Evolutionary conservation across 2,888 invertebrate species (phyloP).

Genomic region (Acronicta alni): DNA sequence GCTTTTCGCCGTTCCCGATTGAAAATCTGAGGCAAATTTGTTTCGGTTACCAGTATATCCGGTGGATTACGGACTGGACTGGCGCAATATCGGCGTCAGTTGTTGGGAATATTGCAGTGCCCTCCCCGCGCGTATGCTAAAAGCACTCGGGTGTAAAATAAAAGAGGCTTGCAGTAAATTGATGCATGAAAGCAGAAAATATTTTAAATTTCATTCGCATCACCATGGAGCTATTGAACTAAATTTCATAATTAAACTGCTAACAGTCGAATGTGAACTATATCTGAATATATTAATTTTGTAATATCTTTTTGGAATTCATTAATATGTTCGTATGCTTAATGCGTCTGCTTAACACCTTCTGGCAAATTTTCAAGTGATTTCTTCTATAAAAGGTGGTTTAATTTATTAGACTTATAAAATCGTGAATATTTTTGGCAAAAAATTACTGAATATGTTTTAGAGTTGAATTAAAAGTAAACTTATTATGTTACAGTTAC

Average conservation of each 20-base stretch:
- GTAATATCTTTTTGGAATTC: too few relatives aligned
- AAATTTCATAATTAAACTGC: slow-evolving; percentile 24
- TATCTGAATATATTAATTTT: too few relatives aligned
- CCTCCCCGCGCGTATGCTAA: slow-evolving; percentile 58
- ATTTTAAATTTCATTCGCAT: slow-evolving; percentile 57
- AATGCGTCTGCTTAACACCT: too few relatives aligned
- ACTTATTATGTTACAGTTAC: too few relatives aligned
- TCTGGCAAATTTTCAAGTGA: too few relatives aligned
- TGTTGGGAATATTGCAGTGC: slow-evolving; percentile 54
- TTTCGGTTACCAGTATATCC: slow-evolving; percentile 62
- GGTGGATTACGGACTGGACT: slow-evolving; percentile 65
- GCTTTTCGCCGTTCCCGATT: slow-evolving; percentile 50
- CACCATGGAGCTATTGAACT: slow-evolving; percentile 44
- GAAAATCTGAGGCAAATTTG: slow-evolving; percentile 59
- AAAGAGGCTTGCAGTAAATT: slow-evolving; percentile 61
- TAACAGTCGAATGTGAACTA: too few relatives aligned
- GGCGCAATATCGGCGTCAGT: slow-evolving; percentile 63
- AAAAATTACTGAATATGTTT: too few relatives aligned
- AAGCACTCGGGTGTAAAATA: slow-evolving; percentile 66
- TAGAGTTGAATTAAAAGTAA: too few relatives aligned
- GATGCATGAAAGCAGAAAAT: slow-evolving; percentile 51
- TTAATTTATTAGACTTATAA: too few relatives aligned
- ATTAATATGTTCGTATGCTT: too few relatives aligned
- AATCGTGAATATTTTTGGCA: too few relatives aligned
- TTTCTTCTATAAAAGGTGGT: too few relatives aligned